Evolutionary conservation across 2,888 invertebrate species (phyloP), one percentile per base, ranked within the genome.

Genomic region (Neocrepidodera transversa): DNA sequence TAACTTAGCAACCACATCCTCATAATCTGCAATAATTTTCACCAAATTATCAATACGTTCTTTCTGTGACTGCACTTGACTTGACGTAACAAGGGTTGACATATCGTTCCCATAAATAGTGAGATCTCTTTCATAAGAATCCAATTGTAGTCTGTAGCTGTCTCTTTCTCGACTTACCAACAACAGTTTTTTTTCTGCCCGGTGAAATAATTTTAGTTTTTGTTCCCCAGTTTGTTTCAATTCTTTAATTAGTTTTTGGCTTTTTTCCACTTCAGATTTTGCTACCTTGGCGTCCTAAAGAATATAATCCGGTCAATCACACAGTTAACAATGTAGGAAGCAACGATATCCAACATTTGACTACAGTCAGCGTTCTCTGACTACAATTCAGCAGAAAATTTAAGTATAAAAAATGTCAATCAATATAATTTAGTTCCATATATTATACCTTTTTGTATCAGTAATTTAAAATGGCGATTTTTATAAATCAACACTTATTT

Each of bases 41-140:
- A 93, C 93, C 45, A 93, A 80, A 70, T 87, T 87, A 53, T 88
- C 86, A 10, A 92, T 85, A 1, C 90, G 82, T 51, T 87, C 87
- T 2, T 84, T 81, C 50, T 87, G 79, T 50, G 81, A 81, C 7
- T 80, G 74, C 2, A 71, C 16, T 59, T 77, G 73, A 36, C 60
- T 70, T 4, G 65, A 55, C 2, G 57, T 58, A 4, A 67, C 64
- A 28, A 78, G 76, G 8, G 16, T 10, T 6, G 64, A 56, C 4
- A 67, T 60, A 17, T 40, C 63, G 47, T 66, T 70, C 23, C 57
- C 68, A 45, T 58, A 67, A 52, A 84, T 81, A 0, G 91, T 89
- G 64, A 91, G 79, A 80, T 93, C 93, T 73, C 89, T 90, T 79
- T 93, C 93, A 72, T 91, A 92, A 51, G 89, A 87, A 72, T 93